Evolutionary conservation across 2,888 invertebrate species (phyloP).

Genomic region (Ormyrus pomaceus): DNA sequence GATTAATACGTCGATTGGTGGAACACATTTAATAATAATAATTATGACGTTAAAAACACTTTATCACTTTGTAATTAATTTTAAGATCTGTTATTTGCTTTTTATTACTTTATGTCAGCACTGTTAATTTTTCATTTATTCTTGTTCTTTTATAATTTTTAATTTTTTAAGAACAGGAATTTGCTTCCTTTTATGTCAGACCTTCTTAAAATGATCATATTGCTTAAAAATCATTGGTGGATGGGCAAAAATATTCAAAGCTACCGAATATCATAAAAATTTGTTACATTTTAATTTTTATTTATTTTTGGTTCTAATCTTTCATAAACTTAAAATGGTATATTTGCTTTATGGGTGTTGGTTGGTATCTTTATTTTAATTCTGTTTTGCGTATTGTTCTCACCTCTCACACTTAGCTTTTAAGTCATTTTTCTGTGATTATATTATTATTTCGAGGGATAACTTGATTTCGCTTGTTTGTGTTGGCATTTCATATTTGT

Average conservation of each 20-base stretch:
- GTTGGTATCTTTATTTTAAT: conserved; percentile 72
- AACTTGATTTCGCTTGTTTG: conserved; percentile 73
- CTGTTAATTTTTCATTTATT: conserved; percentile 10
- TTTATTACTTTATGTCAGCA: neutral
- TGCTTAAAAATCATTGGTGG: conserved; percentile 31
- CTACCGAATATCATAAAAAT: neutral
- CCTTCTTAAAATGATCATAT: neutral
- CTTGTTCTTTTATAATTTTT: conserved; percentile 24
- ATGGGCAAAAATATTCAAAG: neutral
- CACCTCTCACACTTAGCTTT: conserved; percentile 60
- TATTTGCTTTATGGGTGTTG: conserved; percentile 69
- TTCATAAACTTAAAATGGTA: conserved; percentile 65
- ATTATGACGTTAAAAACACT: conserved; percentile 1
- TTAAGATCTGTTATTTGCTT: neutral
- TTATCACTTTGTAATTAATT: neutral
- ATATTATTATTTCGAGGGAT: conserved; percentile 62
- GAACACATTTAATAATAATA: conserved; percentile 28
- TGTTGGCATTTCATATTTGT: conserved; percentile 59
- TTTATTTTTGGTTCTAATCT: conserved; percentile 39
- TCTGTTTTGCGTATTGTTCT: conserved; percentile 49
- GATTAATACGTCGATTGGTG: conserved; percentile 44
- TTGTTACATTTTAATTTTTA: conserved; percentile 36
- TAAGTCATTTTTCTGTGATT: conserved; percentile 59
- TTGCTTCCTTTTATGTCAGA: neutral
- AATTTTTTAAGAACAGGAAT: conserved; percentile 14